These are phyloP conservation scores for Wiebesia pumilae DNA, from an alignment of 1,140 invertebrate species.

Conservation along the genomic window DNA sequence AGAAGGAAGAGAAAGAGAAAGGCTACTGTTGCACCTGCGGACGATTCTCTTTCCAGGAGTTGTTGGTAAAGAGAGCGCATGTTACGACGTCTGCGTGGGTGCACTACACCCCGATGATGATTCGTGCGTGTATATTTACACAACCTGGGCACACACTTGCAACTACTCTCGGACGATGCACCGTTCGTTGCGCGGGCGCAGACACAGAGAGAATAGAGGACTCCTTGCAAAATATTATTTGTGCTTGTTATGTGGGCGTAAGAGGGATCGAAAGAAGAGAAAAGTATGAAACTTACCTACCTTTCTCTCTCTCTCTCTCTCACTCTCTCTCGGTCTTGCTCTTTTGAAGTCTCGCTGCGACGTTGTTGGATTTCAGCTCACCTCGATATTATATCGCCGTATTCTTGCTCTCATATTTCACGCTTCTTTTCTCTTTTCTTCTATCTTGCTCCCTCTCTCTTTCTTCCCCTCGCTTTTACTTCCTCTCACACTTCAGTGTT, in stretches of 20 bases:
- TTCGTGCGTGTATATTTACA: not conserved
- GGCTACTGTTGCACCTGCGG: constrained; percentile 16
- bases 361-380: constrained; percentile 3
- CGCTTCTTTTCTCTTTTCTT: constrained; percentile 44
- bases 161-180: not conserved
- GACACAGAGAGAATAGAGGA: not conserved
- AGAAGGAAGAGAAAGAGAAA: constrained; percentile 30
- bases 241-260: not conserved
- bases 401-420: constrained; percentile 40
- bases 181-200: not conserved
- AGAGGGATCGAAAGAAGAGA: not conserved
- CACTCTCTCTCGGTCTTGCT: not conserved
- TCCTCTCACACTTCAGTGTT: not conserved
- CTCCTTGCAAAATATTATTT: not conserved
- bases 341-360: not conserved
- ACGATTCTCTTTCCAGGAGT: constrained; percentile 10
- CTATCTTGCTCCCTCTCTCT: not conserved
- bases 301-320: not conserved
- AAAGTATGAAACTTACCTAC: not conserved
- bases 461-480: not conserved
- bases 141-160: not conserved
- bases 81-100: constrained; percentile 10
- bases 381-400: constrained; percentile 26
- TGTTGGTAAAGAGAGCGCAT: constrained; percentile 26
- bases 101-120: not conserved